Conservation (phyloP, 2,888 invertebrate species). For the Dicranocentrus wangi region DNA sequence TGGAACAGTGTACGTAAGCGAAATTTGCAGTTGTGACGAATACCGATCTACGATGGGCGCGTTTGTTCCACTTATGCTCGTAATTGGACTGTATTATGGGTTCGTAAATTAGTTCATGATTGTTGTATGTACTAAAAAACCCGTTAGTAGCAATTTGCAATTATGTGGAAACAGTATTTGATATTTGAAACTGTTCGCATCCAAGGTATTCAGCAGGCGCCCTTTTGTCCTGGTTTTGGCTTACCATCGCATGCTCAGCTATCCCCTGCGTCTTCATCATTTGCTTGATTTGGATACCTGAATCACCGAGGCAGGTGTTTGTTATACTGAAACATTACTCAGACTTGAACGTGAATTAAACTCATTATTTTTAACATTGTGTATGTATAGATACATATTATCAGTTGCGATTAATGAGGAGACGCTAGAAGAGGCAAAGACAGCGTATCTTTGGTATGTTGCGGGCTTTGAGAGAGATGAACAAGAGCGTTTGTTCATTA, state of each 20-base stretch:
- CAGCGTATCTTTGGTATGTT: constrained; percentile 16
- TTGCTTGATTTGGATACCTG: neutral
- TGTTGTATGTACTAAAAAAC: no score
- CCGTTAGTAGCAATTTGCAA: no score
- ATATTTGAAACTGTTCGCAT: no score
- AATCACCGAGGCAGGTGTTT: constrained; percentile 7
- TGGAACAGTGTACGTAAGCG: constrained; percentile 20
- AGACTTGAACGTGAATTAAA: no score
- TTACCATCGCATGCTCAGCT: neutral
- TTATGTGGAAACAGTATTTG: no score
- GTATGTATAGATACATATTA: no score
- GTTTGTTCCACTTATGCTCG: constrained; percentile 23
- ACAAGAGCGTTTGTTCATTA: constrained; percentile 17
- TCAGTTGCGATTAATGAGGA: neutral
- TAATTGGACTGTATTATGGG: constrained; percentile 6
- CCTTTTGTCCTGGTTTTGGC: neutral
- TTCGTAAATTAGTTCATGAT: neutral
- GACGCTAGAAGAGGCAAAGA: constrained; percentile 10
- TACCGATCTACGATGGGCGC: neutral
- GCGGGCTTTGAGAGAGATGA: constrained; percentile 17
- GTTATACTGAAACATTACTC: no score
- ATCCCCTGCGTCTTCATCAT: neutral
- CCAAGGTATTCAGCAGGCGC: constrained; percentile 7
- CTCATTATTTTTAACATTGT: no score
- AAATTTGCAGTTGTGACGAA: constrained; percentile 21